phyloP scores from a whole-genome alignment of 2,113 vertebrate genomes.

The Spilogale gracilis region DNA sequence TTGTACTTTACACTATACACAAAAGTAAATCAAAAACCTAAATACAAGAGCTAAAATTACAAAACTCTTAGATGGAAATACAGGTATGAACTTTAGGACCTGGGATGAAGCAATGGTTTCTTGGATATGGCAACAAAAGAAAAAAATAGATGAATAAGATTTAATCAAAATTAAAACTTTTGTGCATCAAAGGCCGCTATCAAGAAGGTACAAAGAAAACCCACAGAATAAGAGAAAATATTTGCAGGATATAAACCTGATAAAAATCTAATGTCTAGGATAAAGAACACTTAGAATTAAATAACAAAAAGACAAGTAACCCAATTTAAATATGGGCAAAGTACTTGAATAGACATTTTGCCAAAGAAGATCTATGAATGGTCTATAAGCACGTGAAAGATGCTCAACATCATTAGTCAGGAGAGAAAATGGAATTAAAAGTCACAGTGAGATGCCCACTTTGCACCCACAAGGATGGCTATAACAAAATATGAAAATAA shows the following conservation, averaged over 20 bases:
- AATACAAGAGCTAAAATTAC: not conserved
- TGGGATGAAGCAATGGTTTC: slow-evolving; percentile 11
- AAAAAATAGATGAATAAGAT: not conserved
- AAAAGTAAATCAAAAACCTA: slow-evolving; percentile 12
- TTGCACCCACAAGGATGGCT: not conserved
- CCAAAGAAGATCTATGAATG: slow-evolving; percentile 16
- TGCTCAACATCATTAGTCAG: not conserved
- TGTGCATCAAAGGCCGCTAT: not conserved
- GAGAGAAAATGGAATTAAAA: slow-evolving; percentile 50
- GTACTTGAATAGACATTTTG: not conserved
- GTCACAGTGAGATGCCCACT: slow-evolving; percentile 2
- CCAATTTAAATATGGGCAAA: slow-evolving; percentile 56
- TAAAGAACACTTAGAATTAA: slow-evolving; percentile 53
- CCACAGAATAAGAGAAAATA: not conserved
- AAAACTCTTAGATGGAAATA: slow-evolving; percentile 36
- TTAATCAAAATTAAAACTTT: slow-evolving; percentile 24
- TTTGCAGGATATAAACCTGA: not conserved
- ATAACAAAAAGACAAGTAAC: not conserved
- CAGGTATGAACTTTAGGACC: slow-evolving; percentile 12
- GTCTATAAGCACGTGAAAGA: not conserved
- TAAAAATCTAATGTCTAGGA: not conserved
- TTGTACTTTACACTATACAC: not conserved
- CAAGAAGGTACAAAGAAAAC: not conserved
- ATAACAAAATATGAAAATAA: slow-evolving; percentile 6
- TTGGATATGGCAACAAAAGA: slow-evolving; percentile 37